Percentiles rank a stretch among this genome's conserved stretches.
Evolutionary conservation across 2,113 vertebrate genomes (phyloP).

Genomic region (Pelecanoides urinatrix): DNA sequence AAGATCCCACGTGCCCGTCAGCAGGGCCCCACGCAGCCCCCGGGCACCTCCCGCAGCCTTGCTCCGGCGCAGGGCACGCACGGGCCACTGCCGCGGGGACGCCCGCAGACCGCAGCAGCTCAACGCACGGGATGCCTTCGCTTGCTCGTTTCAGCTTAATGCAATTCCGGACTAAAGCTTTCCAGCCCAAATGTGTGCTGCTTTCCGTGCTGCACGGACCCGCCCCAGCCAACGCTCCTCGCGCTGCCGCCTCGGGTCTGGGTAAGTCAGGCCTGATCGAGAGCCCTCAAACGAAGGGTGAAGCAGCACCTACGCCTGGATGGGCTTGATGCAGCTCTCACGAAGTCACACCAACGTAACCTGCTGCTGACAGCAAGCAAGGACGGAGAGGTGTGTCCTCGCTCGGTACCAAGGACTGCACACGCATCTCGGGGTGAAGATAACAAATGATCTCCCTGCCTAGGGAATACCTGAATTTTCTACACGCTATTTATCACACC

Average conservation of each 20-base stretch:
- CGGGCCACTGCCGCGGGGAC: no score
- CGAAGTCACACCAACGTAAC: background rate
- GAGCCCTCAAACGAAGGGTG: background rate
- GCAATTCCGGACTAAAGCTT: background rate
- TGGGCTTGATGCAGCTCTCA: background rate
- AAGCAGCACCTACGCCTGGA: background rate
- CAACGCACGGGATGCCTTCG: background rate
- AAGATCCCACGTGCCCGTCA: background rate
- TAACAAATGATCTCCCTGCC: fast-evolving
- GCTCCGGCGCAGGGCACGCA: background rate
- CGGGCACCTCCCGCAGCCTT: background rate
- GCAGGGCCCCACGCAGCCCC: background rate
- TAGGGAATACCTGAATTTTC: background rate
- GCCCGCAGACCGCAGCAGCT: background rate
- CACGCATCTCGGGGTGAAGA: fast-evolving
- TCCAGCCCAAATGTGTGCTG: background rate
- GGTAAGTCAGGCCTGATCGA: background rate
- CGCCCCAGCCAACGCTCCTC: background rate
- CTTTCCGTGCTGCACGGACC: background rate
- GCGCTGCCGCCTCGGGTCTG: background rate
- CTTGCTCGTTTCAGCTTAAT: background rate
- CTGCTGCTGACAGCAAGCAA: background rate
- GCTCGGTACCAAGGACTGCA: fast-evolving
- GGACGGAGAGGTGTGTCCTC: background rate
- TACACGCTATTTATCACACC: background rate